A percentile compares a stretch with the other conserved stretches of the same genome.
Conservation (phyloP, 1,140 invertebrate species). For the Drosophila parabipectinata region DNA sequence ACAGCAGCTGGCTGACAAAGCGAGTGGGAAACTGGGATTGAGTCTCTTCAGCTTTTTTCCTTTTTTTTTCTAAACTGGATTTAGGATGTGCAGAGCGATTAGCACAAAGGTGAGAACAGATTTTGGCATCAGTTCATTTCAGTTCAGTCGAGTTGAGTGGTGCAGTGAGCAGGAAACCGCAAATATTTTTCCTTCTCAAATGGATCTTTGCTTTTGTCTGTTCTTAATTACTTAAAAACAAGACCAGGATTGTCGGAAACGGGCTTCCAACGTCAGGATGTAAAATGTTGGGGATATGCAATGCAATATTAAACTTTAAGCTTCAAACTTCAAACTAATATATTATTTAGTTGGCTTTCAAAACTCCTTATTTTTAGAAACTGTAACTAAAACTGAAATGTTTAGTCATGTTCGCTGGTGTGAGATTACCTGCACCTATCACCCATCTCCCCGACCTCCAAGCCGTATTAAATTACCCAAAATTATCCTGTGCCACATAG, state of each 20-base stretch:
- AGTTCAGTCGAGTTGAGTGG: constrained; percentile 13
- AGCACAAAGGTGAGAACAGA: constrained; percentile 50
- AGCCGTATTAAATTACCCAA: constrained; percentile 54
- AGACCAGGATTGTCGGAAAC: not conserved
- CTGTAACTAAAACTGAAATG: constrained; percentile 22
- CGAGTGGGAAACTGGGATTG: constrained; percentile 22
- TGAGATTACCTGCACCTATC: constrained; percentile 58
- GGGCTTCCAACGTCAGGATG: not conserved
- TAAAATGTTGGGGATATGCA: not conserved
- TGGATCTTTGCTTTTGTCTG: constrained; percentile 47
- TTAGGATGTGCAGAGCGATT: constrained; percentile 44
- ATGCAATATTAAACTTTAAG: not conserved
- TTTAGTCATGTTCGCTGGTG: constrained; percentile 45
- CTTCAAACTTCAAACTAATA: not conserved
- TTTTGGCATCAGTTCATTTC: constrained; percentile 23
- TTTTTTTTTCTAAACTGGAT: constrained; percentile 32
- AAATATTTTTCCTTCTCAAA: constrained; percentile 65
- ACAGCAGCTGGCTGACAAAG: constrained; percentile 15
- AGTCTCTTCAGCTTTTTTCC: constrained; percentile 30
- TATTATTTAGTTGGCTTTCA: not conserved
- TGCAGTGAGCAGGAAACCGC: constrained; percentile 58
- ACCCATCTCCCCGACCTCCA: constrained; percentile 24
- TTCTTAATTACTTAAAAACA: constrained; percentile 68
- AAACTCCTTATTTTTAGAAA: not conserved
- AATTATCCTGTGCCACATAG: constrained; percentile 11